Evolutionary conservation across 2,113 vertebrate species (phyloP).

Genomic region (Raja brachyura): DNA sequence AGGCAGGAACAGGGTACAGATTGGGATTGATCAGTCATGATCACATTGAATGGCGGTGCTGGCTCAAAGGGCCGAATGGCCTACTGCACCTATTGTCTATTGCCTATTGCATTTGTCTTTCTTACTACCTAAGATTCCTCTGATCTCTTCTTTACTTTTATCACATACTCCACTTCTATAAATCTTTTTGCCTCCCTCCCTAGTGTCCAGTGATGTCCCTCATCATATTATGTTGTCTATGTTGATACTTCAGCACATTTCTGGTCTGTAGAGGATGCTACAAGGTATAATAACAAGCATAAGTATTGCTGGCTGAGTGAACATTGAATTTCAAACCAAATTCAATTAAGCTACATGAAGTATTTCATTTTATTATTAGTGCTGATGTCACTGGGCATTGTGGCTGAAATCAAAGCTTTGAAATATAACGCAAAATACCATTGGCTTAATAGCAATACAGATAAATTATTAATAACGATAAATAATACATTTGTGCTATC

Average conservation of each 20-base stretch:
- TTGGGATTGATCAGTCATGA: too few relatives aligned
- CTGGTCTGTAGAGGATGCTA: background rate
- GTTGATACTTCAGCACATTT: background rate
- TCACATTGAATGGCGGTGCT: too few relatives aligned
- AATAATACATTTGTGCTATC: background rate
- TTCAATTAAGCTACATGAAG: background rate
- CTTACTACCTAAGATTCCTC: background rate
- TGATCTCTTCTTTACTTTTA: background rate
- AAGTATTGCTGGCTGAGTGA: background rate
- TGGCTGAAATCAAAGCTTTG: background rate
- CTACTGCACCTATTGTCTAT: too few relatives aligned
- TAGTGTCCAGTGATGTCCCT: background rate
- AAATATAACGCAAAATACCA: background rate
- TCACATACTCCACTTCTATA: background rate
- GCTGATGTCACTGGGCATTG: background rate
- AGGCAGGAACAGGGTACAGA: too few relatives aligned
- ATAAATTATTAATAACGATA: conserved; percentile 18
- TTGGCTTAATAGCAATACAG: background rate
- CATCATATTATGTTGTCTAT: background rate
- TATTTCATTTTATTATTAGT: background rate
- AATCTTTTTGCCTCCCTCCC: background rate
- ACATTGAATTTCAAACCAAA: background rate
- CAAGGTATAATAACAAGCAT: background rate
- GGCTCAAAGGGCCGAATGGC: too few relatives aligned
- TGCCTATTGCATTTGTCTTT: too few relatives aligned